These are phyloP conservation scores for Onychomys arenicola DNA, from an alignment of 2,797 vertebrate genomes.

Conservation along the genomic window DNA sequence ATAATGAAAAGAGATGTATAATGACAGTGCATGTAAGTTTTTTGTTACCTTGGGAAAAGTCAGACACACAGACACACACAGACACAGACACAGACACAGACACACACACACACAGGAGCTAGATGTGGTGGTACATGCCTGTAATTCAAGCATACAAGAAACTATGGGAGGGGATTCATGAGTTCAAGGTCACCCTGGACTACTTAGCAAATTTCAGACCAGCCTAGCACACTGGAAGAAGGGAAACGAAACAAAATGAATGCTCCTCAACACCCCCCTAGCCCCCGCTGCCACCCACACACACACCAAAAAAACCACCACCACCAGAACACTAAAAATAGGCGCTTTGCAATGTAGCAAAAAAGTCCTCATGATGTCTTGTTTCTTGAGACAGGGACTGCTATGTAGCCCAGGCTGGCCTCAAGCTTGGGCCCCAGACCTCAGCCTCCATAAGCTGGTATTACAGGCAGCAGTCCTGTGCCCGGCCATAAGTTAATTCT, in stretches of 20 bases:
- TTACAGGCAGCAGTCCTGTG: not conserved
- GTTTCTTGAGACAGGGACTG: not conserved
- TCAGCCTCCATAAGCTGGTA: not conserved
- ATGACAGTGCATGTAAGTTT: slow-evolving; percentile 13
- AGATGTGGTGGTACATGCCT: not conserved
- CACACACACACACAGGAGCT: not conserved
- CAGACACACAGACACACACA: not conserved
- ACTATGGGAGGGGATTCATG: not conserved
- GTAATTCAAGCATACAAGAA: not conserved
- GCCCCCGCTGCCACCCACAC: not conserved
- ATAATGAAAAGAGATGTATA: slow-evolving; percentile 12
- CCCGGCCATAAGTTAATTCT: not conserved
- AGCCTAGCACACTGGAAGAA: not conserved
- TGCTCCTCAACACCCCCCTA: no score
- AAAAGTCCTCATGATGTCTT: not conserved
- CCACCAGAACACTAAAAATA: slow-evolving; percentile 16
- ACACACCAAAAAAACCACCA: not conserved
- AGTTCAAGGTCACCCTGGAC: not conserved
- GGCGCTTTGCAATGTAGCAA: slow-evolving; percentile 23
- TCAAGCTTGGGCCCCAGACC: no score
- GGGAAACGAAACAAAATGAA: not conserved
- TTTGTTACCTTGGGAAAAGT: slow-evolving; percentile 33
- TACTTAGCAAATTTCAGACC: not conserved
- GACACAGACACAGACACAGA: not conserved
- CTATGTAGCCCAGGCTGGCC: not conserved